Conservation (phyloP, 2,888 invertebrate genomes). For the Taenaris catops region DNA sequence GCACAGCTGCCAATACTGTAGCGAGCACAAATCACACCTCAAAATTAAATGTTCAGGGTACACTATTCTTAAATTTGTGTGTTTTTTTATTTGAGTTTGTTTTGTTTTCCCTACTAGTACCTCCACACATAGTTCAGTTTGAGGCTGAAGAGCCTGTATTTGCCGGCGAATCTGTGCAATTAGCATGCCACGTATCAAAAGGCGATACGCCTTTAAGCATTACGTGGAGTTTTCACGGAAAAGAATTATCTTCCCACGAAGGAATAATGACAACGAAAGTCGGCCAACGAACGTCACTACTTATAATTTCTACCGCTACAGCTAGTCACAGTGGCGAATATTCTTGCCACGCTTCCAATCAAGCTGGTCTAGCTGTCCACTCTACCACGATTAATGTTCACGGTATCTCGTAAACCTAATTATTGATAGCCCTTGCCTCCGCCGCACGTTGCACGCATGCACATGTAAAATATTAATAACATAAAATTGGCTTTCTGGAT, state of each 20-base stretch:
- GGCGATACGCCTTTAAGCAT: slow-evolving; percentile 87
- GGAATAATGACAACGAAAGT: slow-evolving; percentile 80
- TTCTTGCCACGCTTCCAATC: slow-evolving; percentile 84
- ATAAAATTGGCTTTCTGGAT: slow-evolving; percentile 55
- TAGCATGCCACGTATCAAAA: slow-evolving; percentile 82
- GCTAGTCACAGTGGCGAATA: slow-evolving; percentile 86
- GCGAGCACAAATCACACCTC: slow-evolving; percentile 83
- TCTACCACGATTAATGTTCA: slow-evolving; percentile 83
- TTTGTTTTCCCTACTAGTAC: slow-evolving; percentile 33
- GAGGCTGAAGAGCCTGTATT: slow-evolving; percentile 81
- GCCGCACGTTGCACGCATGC: slow-evolving; percentile 74
- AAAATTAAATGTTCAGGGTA: slow-evolving; percentile 84
- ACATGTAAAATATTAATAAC: slow-evolving; percentile 60
- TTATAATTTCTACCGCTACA: slow-evolving; percentile 82
- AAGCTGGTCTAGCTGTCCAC: slow-evolving; percentile 82
- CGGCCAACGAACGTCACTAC: slow-evolving; percentile 82
- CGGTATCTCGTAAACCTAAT: slow-evolving; percentile 72
- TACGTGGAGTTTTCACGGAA: slow-evolving; percentile 86
- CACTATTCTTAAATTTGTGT: slow-evolving; percentile 39
- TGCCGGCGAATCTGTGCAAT: slow-evolving; percentile 82
- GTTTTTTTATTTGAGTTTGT: slow-evolving; percentile 37
- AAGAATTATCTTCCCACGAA: slow-evolving; percentile 72
- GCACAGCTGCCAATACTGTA: slow-evolving; percentile 85
- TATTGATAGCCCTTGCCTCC: slow-evolving; percentile 41
- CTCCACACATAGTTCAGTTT: slow-evolving; percentile 83